These are phyloP conservation scores for Nephrotoma appendiculata DNA, from an alignment of 2,888 invertebrate species.

Conservation along the genomic window DNA sequence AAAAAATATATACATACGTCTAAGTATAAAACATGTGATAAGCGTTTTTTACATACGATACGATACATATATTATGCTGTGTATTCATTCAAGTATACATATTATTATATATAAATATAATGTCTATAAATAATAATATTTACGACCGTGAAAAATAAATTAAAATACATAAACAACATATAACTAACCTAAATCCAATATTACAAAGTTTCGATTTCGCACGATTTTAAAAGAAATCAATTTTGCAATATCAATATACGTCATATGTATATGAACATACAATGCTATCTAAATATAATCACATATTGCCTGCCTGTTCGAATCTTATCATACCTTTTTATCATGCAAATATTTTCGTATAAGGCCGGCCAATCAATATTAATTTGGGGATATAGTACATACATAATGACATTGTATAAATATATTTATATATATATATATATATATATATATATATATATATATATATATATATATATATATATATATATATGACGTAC, in stretches of 20 bases:
- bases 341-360: not conserved
- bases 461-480: not conserved
- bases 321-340: not conserved
- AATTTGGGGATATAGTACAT: not conserved
- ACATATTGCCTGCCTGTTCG: not conserved
- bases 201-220: not conserved
- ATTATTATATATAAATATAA: not conserved
- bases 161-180: not conserved
- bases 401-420: not conserved
- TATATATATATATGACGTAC: not conserved
- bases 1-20: not conserved
- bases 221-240: not conserved
- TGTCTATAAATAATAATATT: not conserved
- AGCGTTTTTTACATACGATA: not conserved
- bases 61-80: not conserved
- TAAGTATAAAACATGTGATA: not conserved
- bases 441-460: not conserved
- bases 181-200: not conserved
- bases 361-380: not conserved
- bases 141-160: not conserved
- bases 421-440: not conserved
- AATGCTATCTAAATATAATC: not conserved
- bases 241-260: not conserved
- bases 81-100: not conserved
- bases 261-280: not conserved